phyloP scores from a whole-genome alignment of 64 coral and sea anemone species.

The Porites lutea region DNA sequence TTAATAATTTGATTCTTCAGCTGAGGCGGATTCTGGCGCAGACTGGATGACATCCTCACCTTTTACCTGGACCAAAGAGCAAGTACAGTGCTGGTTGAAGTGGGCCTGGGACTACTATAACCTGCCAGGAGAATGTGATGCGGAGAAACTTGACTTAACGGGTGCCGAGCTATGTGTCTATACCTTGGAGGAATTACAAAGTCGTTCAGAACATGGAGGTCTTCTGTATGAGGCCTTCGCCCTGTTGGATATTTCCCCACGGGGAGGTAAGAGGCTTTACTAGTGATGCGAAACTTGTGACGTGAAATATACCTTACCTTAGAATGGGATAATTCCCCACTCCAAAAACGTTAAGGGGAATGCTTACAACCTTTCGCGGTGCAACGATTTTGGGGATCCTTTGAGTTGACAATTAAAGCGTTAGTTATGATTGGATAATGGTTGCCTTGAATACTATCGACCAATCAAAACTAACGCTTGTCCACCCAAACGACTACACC shows the following conservation, averaged over 20 bases:
- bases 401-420: too few species aligned
- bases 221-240: conserved; percentile 44
- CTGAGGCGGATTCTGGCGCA: neutral
- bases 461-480: too few species aligned
- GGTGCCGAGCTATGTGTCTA: conserved; percentile 36
- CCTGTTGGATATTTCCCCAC: conserved; percentile 28
- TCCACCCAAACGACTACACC: too few species aligned
- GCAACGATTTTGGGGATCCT: too few species aligned
- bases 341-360: too few species aligned
- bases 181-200: conserved; percentile 40
- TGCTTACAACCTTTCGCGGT: too few species aligned
- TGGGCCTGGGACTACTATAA: conserved; percentile 47
- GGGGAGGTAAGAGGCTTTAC: conserved; percentile 9
- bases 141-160: conserved; percentile 8
- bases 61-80: conserved; percentile 39
- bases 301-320: too few species aligned
- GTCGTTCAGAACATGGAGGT: conserved; percentile 49
- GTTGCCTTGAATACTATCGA: too few species aligned
- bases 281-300: neutral
- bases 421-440: too few species aligned
- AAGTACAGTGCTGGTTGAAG: conserved; percentile 45
- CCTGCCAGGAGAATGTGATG: conserved; percentile 16
- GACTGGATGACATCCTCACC: conserved; percentile 37
- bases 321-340: too few species aligned
- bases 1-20: neutral